These are phyloP conservation scores for Cheumatopsyche charites DNA, from an alignment of 1,140 invertebrate genomes.

Conservation along the genomic window DNA sequence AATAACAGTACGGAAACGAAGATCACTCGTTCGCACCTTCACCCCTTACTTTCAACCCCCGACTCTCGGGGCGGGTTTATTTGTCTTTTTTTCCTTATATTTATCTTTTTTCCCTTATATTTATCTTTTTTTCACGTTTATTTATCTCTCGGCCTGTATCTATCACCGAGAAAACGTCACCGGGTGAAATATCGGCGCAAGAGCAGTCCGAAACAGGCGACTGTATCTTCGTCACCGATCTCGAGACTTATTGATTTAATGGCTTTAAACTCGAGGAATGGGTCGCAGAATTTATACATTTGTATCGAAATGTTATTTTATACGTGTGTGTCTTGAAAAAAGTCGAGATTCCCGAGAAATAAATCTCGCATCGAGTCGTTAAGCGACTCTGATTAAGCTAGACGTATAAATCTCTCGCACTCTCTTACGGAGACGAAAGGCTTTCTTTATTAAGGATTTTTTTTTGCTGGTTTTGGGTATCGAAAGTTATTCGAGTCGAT, in stretches of 20 bases:
- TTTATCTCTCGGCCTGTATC: neutral
- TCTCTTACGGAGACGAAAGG: too few relatives aligned
- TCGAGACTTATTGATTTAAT: constrained; percentile 35
- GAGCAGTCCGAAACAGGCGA: constrained; percentile 16
- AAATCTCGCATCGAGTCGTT: too few relatives aligned
- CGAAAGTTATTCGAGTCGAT: too few relatives aligned
- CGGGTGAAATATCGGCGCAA: constrained; percentile 29
- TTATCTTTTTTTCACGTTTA: constrained; percentile 6
- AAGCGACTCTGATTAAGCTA: too few relatives aligned
- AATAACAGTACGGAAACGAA: constrained; percentile 40
- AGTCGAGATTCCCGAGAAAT: too few relatives aligned
- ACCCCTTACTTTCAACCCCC: constrained; percentile 16
- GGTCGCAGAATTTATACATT: too few relatives aligned
- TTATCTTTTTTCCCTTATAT: constrained; percentile 18
- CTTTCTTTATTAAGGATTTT: too few relatives aligned
- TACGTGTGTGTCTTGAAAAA: too few relatives aligned
- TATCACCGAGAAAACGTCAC: constrained; percentile 22
- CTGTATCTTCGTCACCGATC: constrained; percentile 29
- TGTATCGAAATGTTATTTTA: too few relatives aligned
- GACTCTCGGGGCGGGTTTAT: neutral
- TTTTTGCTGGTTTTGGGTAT: too few relatives aligned
- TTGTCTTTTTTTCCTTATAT: neutral
- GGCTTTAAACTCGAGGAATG: constrained; percentile 14
- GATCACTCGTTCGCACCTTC: constrained; percentile 43
- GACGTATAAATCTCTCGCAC: too few relatives aligned